Percentiles rank a stretch among this genome's conserved stretches.
Evolutionary conservation across 2,113 vertebrate genomes (phyloP).

Genomic region (Dipodomys spectabilis): DNA sequence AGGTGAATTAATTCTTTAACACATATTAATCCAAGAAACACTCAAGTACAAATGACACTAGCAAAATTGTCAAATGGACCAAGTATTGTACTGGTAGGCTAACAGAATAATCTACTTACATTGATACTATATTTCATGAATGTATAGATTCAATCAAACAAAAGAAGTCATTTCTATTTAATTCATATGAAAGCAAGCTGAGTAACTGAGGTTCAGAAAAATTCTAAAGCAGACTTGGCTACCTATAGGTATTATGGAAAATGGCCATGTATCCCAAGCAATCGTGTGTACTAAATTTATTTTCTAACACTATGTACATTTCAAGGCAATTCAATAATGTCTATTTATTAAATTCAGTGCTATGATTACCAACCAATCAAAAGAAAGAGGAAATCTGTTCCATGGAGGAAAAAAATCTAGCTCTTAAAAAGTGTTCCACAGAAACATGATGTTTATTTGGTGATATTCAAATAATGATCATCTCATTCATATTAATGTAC

Average conservation of each 20-base stretch:
- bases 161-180: background rate
- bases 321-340: constrained; percentile 70
- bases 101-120: background rate
- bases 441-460: constrained; percentile 65
- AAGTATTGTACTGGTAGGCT: background rate
- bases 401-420: constrained; percentile 26
- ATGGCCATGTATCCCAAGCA: background rate
- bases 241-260: background rate
- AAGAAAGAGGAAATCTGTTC: constrained; percentile 71
- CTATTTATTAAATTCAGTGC: constrained; percentile 66
- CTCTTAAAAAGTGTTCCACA: constrained; percentile 17
- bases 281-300: constrained; percentile 29
- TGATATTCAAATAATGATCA: no score
- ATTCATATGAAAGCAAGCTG: background rate
- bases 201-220: background rate
- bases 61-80: background rate
- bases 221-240: background rate
- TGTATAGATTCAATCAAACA: background rate
- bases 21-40: background rate
- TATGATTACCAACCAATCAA: constrained; percentile 72
- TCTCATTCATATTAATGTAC: constrained; percentile 52
- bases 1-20: background rate
- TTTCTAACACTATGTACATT: constrained; percentile 63
- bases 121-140: background rate
- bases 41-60: background rate